Evolutionary conservation across 2,888 invertebrate genomes (phyloP).

Genomic region (Parnassius apollo): DNA sequence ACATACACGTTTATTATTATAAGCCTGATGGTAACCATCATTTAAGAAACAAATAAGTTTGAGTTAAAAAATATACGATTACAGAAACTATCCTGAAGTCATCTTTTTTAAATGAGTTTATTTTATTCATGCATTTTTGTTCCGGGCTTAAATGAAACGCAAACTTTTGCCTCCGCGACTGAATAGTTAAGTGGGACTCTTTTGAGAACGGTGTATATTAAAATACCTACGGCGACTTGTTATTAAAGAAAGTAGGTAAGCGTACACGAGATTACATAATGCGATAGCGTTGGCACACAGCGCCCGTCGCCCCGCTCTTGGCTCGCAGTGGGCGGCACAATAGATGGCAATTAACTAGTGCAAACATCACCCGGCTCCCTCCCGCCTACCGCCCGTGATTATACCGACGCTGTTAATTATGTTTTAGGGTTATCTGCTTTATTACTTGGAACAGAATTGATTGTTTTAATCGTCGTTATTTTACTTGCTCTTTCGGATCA

Average conservation of each 20-base stretch:
- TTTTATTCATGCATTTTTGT: constrained; percentile 25
- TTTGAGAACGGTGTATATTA: constrained; percentile 33
- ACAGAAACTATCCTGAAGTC: constrained; percentile 1
- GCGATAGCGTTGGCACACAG: constrained; percentile 31
- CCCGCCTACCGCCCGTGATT: constrained; percentile 28
- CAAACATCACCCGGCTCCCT: constrained; percentile 46
- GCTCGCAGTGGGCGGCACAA: constrained; percentile 41
- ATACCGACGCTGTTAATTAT: constrained; percentile 27
- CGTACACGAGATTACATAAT: constrained; percentile 34
- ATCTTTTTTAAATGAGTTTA: constrained; percentile 15
- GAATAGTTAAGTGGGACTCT: constrained; percentile 26
- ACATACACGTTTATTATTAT: too few relatives aligned
- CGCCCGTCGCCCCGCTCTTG: constrained; percentile 18
- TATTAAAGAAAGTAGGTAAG: constrained; percentile 30
- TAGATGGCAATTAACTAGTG: constrained; percentile 50
- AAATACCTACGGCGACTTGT: constrained; percentile 31
- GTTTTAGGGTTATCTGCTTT: constrained; percentile 28
- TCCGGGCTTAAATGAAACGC: constrained; percentile 24
- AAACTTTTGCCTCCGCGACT: constrained; percentile 22
- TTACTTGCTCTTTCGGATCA: constrained; percentile 14
- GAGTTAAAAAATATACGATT: constrained; percentile 13
- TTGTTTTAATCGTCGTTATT: constrained; percentile 21
- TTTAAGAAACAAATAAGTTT: constrained; percentile 26
- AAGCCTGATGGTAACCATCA: too few relatives aligned
- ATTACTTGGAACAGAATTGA: constrained; percentile 8